These are phyloP conservation scores for Cosmopolites sordidus DNA, from an alignment of 2,888 invertebrate species.

Conservation along the genomic window DNA sequence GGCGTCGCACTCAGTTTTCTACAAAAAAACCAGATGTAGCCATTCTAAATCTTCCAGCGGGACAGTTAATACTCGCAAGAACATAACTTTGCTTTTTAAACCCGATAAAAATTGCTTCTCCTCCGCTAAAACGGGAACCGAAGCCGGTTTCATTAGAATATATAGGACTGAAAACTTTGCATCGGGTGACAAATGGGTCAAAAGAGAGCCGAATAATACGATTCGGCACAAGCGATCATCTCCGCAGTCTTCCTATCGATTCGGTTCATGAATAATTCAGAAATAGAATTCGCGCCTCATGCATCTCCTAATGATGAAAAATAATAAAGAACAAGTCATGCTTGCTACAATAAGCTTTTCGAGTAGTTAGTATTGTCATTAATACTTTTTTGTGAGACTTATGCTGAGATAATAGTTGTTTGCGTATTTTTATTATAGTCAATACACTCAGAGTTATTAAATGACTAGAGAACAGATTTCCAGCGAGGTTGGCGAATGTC, in stretches of 20 bases:
- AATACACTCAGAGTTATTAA: too few relatives aligned
- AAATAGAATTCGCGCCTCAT: not conserved
- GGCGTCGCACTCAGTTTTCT: too few relatives aligned
- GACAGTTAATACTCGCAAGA: not conserved
- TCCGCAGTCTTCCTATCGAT: not conserved
- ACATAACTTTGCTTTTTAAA: constrained; percentile 1
- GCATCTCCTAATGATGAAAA: not conserved
- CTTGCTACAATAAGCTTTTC: too few relatives aligned
- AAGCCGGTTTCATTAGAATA: not conserved
- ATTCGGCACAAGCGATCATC: not conserved
- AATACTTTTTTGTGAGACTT: too few relatives aligned
- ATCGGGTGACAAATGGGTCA: constrained; percentile 1
- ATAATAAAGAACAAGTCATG: not conserved
- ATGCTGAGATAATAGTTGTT: too few relatives aligned
- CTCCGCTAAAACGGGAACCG: not conserved
- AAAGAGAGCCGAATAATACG: constrained; percentile 1
- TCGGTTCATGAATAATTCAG: not conserved
- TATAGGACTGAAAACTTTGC: constrained; percentile 1
- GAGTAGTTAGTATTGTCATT: too few relatives aligned
- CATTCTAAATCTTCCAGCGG: not conserved
- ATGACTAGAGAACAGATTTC: too few relatives aligned
- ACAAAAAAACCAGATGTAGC: not conserved
- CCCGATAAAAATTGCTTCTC: not conserved
- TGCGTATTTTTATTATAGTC: too few relatives aligned
- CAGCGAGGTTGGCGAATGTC: too few relatives aligned